Conservation (phyloP, 2,888 invertebrate species). For the Noctua janthe region DNA sequence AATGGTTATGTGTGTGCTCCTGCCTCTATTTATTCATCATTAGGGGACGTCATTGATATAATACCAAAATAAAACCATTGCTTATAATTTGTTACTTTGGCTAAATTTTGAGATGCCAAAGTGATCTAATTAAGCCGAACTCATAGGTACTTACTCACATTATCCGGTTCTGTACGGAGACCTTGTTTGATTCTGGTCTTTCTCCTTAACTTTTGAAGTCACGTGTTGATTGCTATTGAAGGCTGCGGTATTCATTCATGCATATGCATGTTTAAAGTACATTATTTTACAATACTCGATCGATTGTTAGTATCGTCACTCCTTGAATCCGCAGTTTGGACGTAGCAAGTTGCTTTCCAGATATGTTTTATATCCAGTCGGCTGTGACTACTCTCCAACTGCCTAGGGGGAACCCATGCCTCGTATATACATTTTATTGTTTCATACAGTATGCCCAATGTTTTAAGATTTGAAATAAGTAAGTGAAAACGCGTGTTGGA, state of each 20-base stretch:
- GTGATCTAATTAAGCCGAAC: slow-evolving; percentile 36
- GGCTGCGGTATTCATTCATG: slow-evolving; percentile 45
- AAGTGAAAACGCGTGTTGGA: slow-evolving; percentile 75
- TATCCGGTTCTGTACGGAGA: slow-evolving; percentile 44
- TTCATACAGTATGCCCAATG: slow-evolving; percentile 30
- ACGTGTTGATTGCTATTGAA: slow-evolving; percentile 47
- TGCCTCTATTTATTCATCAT: slow-evolving; percentile 54
- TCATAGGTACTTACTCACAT: slow-evolving; percentile 10
- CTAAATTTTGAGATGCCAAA: slow-evolving; percentile 57
- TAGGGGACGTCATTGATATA: slow-evolving; percentile 42
- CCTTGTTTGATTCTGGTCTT: slow-evolving; percentile 44
- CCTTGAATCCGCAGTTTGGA: slow-evolving; percentile 44
- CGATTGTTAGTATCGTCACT: slow-evolving; percentile 49
- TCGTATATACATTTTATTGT: slow-evolving; percentile 11
- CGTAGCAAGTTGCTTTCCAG: slow-evolving; percentile 40
- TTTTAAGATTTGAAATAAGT: slow-evolving; percentile 70
- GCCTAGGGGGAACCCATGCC: slow-evolving; percentile 19
- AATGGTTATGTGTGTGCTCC: slow-evolving; percentile 43
- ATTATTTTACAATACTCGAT: slow-evolving; percentile 54
- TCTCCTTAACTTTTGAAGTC: slow-evolving; percentile 43
- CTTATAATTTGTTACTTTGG: slow-evolving; percentile 47
- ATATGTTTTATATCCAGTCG: slow-evolving; percentile 39
- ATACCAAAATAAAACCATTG: slow-evolving; percentile 12
- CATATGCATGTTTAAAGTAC: slow-evolving; percentile 52
- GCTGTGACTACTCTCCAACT: slow-evolving; percentile 29